These are phyloP conservation scores for Pyrgilauda ruficollis DNA, from an alignment of 2,113 vertebrate genomes.

Conservation along the genomic window DNA sequence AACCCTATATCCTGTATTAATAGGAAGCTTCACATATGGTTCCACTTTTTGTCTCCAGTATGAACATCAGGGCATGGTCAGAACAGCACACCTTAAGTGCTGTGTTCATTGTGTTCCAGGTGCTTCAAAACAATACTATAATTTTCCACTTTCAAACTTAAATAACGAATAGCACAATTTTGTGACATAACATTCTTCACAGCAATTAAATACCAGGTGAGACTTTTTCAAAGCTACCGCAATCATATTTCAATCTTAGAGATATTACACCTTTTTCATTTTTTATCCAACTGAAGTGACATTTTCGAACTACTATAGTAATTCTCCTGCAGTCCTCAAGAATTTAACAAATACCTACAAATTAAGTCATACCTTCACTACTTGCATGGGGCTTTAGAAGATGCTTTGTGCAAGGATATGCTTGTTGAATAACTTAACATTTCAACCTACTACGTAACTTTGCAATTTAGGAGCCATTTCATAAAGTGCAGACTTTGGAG, in stretches of 20 bases:
- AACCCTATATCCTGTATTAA: not conserved
- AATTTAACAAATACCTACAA: not conserved
- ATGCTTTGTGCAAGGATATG: not conserved
- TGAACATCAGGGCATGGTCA: not conserved
- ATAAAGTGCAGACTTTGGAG: not conserved
- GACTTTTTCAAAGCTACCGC: not conserved
- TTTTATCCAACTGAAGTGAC: not conserved
- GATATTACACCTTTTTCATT: not conserved
- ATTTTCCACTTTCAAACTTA: not conserved
- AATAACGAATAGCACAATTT: not conserved
- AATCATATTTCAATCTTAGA: not conserved
- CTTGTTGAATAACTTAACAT: not conserved
- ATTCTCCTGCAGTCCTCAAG: not conserved
- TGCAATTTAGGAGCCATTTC: not conserved
- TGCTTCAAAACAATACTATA: not conserved
- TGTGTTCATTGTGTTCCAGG: not conserved
- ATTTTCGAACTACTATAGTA: not conserved
- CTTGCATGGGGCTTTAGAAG: not conserved
- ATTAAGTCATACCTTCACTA: not conserved
- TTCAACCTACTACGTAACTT: not conserved
- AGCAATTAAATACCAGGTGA: not conserved
- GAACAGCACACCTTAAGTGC: not conserved
- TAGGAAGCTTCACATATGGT: not conserved
- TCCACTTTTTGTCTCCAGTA: not conserved
- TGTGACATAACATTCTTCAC: not conserved